These are phyloP conservation scores for Petaurus breviceps DNA, from an alignment of 2,113 vertebrate species.

Conservation along the genomic window DNA sequence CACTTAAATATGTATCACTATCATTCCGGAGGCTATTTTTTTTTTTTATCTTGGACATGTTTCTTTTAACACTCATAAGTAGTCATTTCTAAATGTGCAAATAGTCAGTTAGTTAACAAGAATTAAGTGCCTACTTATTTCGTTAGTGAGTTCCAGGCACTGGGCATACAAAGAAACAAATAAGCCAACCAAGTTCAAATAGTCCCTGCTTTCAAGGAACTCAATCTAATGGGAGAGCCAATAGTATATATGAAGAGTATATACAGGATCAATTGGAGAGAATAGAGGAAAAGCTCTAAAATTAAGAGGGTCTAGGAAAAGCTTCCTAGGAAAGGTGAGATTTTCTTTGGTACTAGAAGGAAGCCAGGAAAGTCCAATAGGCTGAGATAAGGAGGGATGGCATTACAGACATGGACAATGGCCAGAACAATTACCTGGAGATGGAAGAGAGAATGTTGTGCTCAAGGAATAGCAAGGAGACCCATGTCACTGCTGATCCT, in stretches of 20 bases:
- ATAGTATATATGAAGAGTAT: background rate
- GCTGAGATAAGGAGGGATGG: background rate
- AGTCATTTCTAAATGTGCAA: background rate
- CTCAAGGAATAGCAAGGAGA: background rate
- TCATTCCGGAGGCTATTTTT: background rate
- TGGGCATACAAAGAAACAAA: background rate
- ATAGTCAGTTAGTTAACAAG: background rate
- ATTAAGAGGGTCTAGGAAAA: too few relatives aligned
- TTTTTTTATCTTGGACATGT: background rate
- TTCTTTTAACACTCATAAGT: background rate
- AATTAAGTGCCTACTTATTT: background rate
- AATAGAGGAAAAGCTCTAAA: background rate
- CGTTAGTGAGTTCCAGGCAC: background rate
- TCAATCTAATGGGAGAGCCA: background rate
- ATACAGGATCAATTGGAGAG: background rate
- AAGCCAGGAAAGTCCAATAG: background rate
- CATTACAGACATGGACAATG: background rate
- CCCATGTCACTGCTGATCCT: background rate
- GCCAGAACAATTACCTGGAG: background rate
- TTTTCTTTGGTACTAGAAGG: background rate
- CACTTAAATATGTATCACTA: background rate
- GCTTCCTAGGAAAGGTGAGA: too few relatives aligned
- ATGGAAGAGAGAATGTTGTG: background rate
- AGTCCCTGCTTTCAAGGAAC: background rate
- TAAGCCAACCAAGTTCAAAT: background rate